A percentile compares a stretch with the other conserved stretches of the same genome.
These are phyloP conservation scores for Caenorhabditis sp. DNA, from an alignment of 2,888 invertebrate genomes.

Conservation along the genomic window DNA sequence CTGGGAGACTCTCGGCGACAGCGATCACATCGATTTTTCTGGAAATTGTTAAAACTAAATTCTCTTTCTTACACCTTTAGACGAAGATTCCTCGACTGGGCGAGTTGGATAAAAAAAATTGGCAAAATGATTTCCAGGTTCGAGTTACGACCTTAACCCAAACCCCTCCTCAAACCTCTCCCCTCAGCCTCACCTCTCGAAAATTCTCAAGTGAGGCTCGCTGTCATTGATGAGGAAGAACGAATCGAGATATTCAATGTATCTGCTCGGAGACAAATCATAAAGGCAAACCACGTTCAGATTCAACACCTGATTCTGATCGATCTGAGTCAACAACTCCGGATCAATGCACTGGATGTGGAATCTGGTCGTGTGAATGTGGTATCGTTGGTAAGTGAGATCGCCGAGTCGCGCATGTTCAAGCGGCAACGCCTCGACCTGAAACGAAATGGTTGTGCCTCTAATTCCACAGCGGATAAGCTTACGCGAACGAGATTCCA, in stretches of 20 bases:
- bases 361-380: neutral
- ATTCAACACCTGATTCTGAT: neutral
- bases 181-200: neutral
- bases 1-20: neutral
- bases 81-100: no score
- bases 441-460: no score
- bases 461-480: neutral
- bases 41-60: neutral
- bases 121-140: no score
- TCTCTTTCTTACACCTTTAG: no score
- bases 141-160: no score
- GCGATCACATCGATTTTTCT: neutral
- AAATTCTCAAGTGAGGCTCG: neutral
- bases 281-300: conserved; percentile 2
- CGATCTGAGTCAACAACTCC: neutral
- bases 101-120: no score
- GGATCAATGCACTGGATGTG: conserved; percentile 4
- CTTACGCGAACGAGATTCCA: neutral
- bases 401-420: neutral
- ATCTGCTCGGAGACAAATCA: neutral
- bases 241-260: neutral
- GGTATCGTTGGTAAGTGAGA: neutral
- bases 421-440: neutral
- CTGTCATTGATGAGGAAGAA: conserved; percentile 1
- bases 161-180: no score